Conservation (phyloP, 1,140 invertebrate species). For the Leptestheria dahalacensis region DNA sequence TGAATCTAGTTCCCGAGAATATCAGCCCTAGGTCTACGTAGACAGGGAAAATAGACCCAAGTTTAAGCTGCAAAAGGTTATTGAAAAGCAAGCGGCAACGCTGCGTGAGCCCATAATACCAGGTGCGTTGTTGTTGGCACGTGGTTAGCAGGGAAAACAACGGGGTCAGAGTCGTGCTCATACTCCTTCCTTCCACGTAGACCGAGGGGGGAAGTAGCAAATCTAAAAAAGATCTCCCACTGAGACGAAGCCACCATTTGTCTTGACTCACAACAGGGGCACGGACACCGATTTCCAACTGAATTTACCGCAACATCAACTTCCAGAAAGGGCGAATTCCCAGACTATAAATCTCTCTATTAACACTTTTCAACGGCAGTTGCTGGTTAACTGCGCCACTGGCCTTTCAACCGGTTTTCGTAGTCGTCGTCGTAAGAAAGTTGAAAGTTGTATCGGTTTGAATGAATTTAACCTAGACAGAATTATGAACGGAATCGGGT, state of each 20-base stretch:
- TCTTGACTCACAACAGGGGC: background rate
- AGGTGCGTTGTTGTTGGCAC: background rate
- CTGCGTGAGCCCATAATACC: background rate
- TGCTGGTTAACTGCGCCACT: too few species aligned
- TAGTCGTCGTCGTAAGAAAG: too few species aligned
- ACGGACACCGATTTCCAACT: background rate
- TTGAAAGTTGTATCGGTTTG: too few species aligned
- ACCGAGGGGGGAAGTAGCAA: background rate
- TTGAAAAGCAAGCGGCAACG: background rate
- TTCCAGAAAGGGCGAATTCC: background rate
- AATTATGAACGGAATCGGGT: too few species aligned
- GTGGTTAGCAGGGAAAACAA: background rate
- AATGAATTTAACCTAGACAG: too few species aligned
- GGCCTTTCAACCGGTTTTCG: too few species aligned
- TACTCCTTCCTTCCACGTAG: too few species aligned
- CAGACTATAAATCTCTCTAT: background rate
- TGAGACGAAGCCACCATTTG: background rate
- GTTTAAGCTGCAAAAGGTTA: background rate
- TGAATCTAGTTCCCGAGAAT: too few species aligned
- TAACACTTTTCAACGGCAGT: background rate
- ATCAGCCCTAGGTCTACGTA: too few species aligned
- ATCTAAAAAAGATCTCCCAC: background rate
- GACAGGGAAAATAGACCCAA: background rate
- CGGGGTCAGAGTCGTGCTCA: too few species aligned
- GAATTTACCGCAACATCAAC: background rate